Evolutionary conservation across 35 echinoderm and acorn worm species (phyloP).

Genomic region (Chiridota heheva): DNA sequence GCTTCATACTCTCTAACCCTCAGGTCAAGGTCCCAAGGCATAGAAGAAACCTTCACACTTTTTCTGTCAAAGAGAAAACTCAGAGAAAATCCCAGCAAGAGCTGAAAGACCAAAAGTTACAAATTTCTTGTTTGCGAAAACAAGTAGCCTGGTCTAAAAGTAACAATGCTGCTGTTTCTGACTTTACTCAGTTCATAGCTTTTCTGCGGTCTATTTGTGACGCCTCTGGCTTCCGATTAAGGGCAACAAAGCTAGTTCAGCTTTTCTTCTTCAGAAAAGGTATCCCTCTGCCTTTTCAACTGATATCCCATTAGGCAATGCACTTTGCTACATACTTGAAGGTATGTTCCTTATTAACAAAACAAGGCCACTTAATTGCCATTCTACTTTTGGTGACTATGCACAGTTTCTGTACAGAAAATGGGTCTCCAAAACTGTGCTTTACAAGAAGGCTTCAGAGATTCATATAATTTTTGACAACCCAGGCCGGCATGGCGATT

Average conservation of each 20-base stretch:
- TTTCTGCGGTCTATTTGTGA: constrained; percentile 35
- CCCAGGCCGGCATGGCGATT: constrained; percentile 3
- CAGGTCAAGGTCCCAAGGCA: neutral
- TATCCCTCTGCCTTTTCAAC: neutral
- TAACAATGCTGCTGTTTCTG: neutral
- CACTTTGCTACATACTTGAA: constrained; percentile 23
- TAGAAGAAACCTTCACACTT: constrained; percentile 14
- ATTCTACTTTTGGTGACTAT: constrained; percentile 10
- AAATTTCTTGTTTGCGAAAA: constrained; percentile 34
- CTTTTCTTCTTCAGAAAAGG: neutral
- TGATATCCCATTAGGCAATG: neutral
- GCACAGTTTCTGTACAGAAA: constrained; percentile 2
- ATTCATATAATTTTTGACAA: constrained; percentile 34
- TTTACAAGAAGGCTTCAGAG: neutral
- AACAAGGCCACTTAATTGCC: neutral
- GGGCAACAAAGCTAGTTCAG: constrained; percentile 14
- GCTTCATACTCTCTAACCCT: neutral
- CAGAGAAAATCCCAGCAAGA: constrained; percentile 7
- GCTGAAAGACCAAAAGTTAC: constrained; percentile 44
- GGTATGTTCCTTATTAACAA: constrained; percentile 24
- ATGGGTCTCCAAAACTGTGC: constrained; percentile 12
- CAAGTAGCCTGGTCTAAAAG: constrained; percentile 40
- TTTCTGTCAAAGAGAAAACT: neutral
- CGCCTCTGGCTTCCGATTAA: constrained; percentile 39
- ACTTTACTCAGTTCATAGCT: constrained; percentile 32